Base-by-base conservation (phyloP, 1,140 invertebrate species). In the Bacillus rossius region DNA sequence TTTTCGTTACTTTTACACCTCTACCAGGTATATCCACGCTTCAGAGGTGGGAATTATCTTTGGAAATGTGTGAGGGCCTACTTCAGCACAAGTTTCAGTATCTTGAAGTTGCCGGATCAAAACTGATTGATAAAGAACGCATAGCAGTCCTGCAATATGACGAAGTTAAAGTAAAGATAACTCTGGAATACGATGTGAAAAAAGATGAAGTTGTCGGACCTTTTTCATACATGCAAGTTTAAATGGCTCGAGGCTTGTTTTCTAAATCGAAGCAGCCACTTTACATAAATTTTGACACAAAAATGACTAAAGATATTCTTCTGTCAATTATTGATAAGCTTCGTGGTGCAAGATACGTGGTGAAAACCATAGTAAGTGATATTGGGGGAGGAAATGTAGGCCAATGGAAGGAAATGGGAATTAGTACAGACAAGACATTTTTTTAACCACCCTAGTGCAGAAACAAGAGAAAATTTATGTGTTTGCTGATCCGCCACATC, bases 261-360 rank as follows among this genome's bases (percentile, higher is more conserved):
- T 56, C 48, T n/a, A 58, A 64, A 37, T 75, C 71, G 73, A 71
- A 72, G 51, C 74, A 75, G 57, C 66, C 64, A 10, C 57, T 75
- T 5, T 74, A 68, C 58, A 25, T 66, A 8, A 64, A 59, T 13
- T 75, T 73, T 63, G 72, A 75, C 59, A 51, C 60, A 43, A 65
- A 63, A 57, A 68, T 74, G 41, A 69, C 67, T 16, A 49, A 49
- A 49, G 22, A n/a, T 49, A 25, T 49, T n/a, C 5, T 75, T 10
- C 38, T 59, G 0, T 16, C 61, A 23, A 50, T 70, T 3, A 71
- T 73, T 16, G 52, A 34, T 26, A 48, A 63, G 34, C 51, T 73
- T 16, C 61, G 71, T 55, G 42, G 61, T 29, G 58, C 64, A 41
- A 60, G 61, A n/a, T 69, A 61, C 49, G 59, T 66, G 4, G 69